Conservation (phyloP, 1,140 invertebrate species). For the Ladona fulva region DNA sequence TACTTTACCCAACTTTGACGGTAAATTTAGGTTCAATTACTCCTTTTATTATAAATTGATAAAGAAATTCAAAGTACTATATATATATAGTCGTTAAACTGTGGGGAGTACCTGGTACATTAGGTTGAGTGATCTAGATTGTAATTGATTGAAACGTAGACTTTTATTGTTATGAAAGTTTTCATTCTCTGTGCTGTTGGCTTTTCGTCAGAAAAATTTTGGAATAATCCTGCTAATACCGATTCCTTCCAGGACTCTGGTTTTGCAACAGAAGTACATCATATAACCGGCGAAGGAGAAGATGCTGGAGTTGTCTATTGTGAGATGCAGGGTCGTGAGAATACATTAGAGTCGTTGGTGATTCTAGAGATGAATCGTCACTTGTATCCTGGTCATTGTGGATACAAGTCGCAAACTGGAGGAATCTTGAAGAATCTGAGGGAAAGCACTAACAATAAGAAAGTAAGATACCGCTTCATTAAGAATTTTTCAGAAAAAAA, state of each 20-base stretch:
- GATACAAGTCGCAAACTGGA: conserved; percentile 76
- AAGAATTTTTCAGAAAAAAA: too few relatives aligned
- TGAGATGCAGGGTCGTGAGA: conserved; percentile 84
- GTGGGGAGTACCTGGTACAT: too few relatives aligned
- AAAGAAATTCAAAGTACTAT: too few relatives aligned
- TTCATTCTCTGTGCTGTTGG: too few relatives aligned
- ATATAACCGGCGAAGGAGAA: conserved; percentile 76
- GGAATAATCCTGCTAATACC: too few relatives aligned
- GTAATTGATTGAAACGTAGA: too few relatives aligned
- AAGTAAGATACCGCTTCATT: conserved; percentile 53
- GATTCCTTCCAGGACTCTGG: conserved; percentile 52
- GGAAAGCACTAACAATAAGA: conserved; percentile 66
- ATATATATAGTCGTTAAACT: too few relatives aligned
- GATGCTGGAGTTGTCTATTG: conserved; percentile 89
- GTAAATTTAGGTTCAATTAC: conserved; percentile 39
- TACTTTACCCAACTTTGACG: conserved; percentile 73
- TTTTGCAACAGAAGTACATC: conserved; percentile 85
- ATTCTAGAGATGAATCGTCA: conserved; percentile 51
- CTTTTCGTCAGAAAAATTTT: too few relatives aligned
- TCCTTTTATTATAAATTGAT: too few relatives aligned
- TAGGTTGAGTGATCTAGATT: too few relatives aligned
- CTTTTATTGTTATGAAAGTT: too few relatives aligned
- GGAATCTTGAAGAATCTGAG: conserved; percentile 77
- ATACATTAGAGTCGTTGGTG: conserved; percentile 57
- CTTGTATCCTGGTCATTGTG: conserved; percentile 70